These are phyloP conservation scores for Rhagonycha fulva DNA, from an alignment of 2,888 invertebrate species.

Conservation along the genomic window DNA sequence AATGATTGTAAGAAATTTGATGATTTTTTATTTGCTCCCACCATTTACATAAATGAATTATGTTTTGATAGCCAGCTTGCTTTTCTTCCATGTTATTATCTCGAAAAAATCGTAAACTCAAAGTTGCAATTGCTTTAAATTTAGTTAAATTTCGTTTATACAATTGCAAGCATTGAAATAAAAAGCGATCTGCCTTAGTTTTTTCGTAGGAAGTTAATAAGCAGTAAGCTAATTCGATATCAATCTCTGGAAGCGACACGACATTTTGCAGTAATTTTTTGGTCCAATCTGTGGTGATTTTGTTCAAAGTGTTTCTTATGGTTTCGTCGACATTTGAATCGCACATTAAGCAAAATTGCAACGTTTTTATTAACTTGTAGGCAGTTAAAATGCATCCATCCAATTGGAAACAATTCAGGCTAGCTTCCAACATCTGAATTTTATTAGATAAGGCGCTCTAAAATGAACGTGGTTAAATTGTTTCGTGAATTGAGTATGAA, in stretches of 20 bases:
- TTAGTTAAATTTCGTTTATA: constrained; percentile 43
- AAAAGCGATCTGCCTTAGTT: constrained; percentile 25
- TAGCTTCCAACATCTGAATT: constrained; percentile 38
- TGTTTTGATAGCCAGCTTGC: constrained; percentile 28
- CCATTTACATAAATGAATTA: constrained; percentile 41
- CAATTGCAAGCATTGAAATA: constrained; percentile 34
- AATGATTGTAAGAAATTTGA: constrained; percentile 38
- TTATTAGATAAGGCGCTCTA: constrained; percentile 34
- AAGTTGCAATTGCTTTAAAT: constrained; percentile 36
- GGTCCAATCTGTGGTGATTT: constrained; percentile 37
- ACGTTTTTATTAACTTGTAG: constrained; percentile 37
- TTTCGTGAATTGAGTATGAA: too few relatives aligned
- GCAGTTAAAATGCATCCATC: constrained; percentile 43
- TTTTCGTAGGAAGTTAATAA: constrained; percentile 45
- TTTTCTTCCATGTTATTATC: constrained; percentile 28
- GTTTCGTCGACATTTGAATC: constrained; percentile 11
- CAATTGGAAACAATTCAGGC: constrained; percentile 38
- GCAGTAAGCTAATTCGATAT: constrained; percentile 48
- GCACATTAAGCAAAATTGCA: constrained; percentile 32
- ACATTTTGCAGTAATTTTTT: constrained; percentile 48
- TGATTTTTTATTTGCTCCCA: constrained; percentile 40
- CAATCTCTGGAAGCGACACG: constrained; percentile 47
- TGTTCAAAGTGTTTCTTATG: constrained; percentile 21
- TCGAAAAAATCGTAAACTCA: constrained; percentile 37
- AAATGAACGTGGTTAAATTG: constrained; percentile 1